Conservation (phyloP, 2,888 invertebrate species). For the Atethmia centrago region DNA sequence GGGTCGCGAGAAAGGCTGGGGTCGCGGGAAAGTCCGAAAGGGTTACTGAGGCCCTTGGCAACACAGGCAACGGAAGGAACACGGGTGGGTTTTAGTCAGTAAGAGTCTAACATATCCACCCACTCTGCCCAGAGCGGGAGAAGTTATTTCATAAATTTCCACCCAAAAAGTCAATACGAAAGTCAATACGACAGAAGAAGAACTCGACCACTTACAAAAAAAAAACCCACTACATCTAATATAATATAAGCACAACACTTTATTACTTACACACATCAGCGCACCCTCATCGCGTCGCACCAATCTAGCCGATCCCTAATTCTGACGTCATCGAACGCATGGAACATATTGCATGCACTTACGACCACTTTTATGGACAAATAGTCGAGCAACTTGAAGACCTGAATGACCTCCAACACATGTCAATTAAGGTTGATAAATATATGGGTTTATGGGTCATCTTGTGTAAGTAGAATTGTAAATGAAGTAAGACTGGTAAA, state of each 20-base stretch:
- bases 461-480: constrained; percentile 44
- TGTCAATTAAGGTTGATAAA: constrained; percentile 61
- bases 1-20: too few species aligned
- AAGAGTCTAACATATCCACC: too few species aligned
- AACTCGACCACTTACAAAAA: background rate
- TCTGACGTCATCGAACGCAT: constrained; percentile 56
- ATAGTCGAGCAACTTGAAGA: constrained; percentile 45
- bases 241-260: constrained; percentile 1
- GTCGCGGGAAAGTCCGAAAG: too few species aligned
- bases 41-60: too few species aligned
- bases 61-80: too few species aligned
- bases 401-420: constrained; percentile 31
- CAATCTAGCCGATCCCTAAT: constrained; percentile 40
- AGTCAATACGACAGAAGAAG: too few species aligned
- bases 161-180: too few species aligned
- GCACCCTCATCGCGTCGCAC: constrained; percentile 26
- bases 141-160: too few species aligned
- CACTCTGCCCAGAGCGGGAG: too few species aligned
- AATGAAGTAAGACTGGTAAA: constrained; percentile 20
- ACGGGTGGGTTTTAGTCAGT: too few species aligned
- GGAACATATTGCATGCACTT: constrained; percentile 62
- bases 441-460: constrained; percentile 58
- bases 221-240: background rate
- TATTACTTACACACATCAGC: constrained; percentile 21
- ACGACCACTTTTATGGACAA: constrained; percentile 59